Evolutionary conservation across 35 echinoderm and acorn worm genomes (phyloP), one percentile per base, ranked within the genome.

Genomic region (Chiridota heheva): DNA sequence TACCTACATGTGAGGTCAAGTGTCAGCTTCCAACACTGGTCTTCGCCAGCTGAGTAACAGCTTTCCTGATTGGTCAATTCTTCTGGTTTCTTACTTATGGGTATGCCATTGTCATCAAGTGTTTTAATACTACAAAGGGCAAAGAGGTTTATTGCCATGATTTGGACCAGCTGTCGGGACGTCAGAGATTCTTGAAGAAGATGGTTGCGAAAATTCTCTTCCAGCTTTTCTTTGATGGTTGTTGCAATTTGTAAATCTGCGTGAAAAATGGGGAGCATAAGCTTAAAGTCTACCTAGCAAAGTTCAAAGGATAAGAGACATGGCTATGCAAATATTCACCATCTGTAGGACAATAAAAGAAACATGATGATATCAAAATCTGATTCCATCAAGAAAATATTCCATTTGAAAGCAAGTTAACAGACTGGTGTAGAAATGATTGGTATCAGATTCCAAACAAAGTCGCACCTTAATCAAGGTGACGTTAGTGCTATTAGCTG

Each of bases 141-240:
- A 63, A 98, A 98, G 40, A 98, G 73, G 51, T 98, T 98, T 73
- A 98, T 98, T 63, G 88, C 67, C 16, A 86, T 63, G n/a, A 97
- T 91, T 85, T 97, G 94, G 12, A 86, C 85, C n/a, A 97, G 94
- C 78, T 97, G 94, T 51, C 80, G 82, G 35, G 89, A 60, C 0
- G 88, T 91, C 62, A 97, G 70, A 58, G 70, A 85, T 49, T 91
- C 88, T 69, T 97, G 94, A 17, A 70, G 62, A 39, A 97, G 81
- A 36, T 98, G 95, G 67, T 81, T 87, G 49, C 89, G 84, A 55
- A 98, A 92, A 44, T 98, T 91, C 44, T 98, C 95, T 66, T 91
- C 95, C 40, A 98, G 64, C 70, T 98, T 98, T 27, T 87, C 86
- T 58, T 91, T 91, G 72, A 98, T 98, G 63, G 73, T 87, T 38